Evolutionary conservation across 1,140 invertebrate genomes (phyloP), one percentile per base, ranked within the genome.

Genomic region (Coenobita brevimanus): DNA sequence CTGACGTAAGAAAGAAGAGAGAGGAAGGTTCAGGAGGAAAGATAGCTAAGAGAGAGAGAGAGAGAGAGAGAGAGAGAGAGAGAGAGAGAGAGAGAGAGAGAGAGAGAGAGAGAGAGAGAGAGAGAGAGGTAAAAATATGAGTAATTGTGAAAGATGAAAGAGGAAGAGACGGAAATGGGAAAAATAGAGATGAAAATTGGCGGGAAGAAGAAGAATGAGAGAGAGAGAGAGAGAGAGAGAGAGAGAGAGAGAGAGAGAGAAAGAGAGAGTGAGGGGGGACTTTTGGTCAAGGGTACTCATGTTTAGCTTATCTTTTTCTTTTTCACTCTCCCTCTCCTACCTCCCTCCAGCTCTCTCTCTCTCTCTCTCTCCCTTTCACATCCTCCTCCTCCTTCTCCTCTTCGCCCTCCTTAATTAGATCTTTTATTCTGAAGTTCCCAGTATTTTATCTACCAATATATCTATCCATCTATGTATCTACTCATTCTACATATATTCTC

Each of bases 11-110:
- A 41, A 36, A n/a, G 21, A n/a, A 75, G 15, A 36, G 15, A 75
- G 30, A 38, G 33, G 10, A 36, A n/a, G 41, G 2, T 3, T 27
- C 27, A 21, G 15, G n/a, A n/a, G n/a, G n/a, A n/a, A n/a, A n/a
- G n/a, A n/a, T n/a, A n/a, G n/a, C n/a, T n/a, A n/a, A n/a, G 0
- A 10, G 10, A 3, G 36, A 3, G 36, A 76, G 73, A 38, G 36
- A 76, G 73, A 76, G 36, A 38, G 73, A 76, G 41, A 41, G 73
- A 76, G 36, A 76, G 73, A 76, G 50, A 24, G 41, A 54, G 36
- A 54, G 50, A 79, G 46, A 79, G 50, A 79, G 50, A 30, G 50
- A 50, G 24, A 50, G 46, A 78, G n/a, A 50, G 36, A 46, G 46
- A 17, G 46, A 46, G 3, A 10, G 2, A 36, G 2, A 75, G 10